Base-by-base conservation (phyloP, 1,140 invertebrate genomes). In the Marisa cornuarietis region DNA sequence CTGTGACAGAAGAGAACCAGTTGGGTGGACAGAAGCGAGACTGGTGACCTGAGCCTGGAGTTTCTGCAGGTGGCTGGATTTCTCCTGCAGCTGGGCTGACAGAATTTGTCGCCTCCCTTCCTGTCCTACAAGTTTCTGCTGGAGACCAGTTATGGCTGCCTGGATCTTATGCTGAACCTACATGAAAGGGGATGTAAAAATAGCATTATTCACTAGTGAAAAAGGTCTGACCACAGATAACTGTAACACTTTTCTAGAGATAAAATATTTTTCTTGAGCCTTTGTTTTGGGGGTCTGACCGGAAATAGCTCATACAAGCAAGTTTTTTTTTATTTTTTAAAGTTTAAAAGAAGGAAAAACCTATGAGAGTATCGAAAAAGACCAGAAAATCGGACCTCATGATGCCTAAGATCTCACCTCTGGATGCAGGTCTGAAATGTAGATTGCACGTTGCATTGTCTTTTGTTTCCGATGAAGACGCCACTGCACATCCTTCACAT, bases 401-500 rank as follows among this genome's bases (percentile, higher is more conserved):
- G 8, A 58, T 18, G 54, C 54, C 4, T 18, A 58, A 14, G 54
- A 18, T 42, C 65, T 68, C 49, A 77, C 76, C 76, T 54, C 42
- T 8, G 76, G 76, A 42, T 54, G 76, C 11, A 65, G 18, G 65
- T n/a, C 14, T 16, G 63, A 52, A 18, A 77, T 42, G 22, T 24
- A 51, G 2, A 51, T 22, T 10, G 76, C 65, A n/a, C 76, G 31
- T 26, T 65, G 76, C 76, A 77, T 62, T 22, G 63, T 52, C 24
- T 77, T 77, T 6, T 68, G 76, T 26, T 77, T 77, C 11, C 76
- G 24, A 22, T 77, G 63, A 16, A 77, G 76, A 13, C 76, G 18
- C 76, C 76, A 77, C 63, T 77, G 76, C 26, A n/a, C 54, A 65
- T 77, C 49, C 6, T 63, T 18, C 63, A 77, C 18, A 42, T 9